A percentile compares a stretch with the other conserved stretches of the same genome.
Conservation (phyloP, 1,140 invertebrate species). For the Amphibalanus amphitrite region DNA sequence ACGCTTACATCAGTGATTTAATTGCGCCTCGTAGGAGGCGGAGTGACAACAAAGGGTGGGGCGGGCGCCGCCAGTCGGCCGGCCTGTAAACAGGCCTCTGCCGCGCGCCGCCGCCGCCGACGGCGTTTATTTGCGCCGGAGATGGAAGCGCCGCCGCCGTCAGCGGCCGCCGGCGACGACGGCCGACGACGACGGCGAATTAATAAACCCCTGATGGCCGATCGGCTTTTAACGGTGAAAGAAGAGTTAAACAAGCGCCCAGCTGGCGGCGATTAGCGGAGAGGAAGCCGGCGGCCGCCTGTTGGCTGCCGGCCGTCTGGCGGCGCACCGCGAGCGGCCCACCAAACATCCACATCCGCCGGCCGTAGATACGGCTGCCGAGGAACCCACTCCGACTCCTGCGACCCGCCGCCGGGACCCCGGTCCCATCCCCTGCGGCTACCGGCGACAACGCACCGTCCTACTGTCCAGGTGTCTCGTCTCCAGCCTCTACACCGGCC, state of each 20-base stretch:
- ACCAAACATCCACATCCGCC: neutral
- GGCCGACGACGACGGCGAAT: neutral
- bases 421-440: too few species aligned
- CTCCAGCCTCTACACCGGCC: too few species aligned
- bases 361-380: too few species aligned
- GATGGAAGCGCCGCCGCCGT: neutral
- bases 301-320: too few species aligned
- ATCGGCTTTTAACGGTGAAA: conserved; percentile 1
- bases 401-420: too few species aligned
- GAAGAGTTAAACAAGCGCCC: neutral
- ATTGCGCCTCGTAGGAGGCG: neutral
- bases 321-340: neutral
- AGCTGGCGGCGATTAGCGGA: neutral
- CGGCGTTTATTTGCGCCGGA: neutral
- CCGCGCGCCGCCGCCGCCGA: too few species aligned
- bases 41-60: neutral
- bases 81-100: neutral
- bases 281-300: neutral
- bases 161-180: conserved; percentile 1
- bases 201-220: neutral
- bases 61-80: neutral
- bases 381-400: too few species aligned
- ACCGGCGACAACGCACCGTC: too few species aligned
- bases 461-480: too few species aligned
- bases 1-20: neutral